Evolutionary conservation across 1,140 invertebrate genomes (phyloP).

Genomic region (Brachionus plicatilis): DNA sequence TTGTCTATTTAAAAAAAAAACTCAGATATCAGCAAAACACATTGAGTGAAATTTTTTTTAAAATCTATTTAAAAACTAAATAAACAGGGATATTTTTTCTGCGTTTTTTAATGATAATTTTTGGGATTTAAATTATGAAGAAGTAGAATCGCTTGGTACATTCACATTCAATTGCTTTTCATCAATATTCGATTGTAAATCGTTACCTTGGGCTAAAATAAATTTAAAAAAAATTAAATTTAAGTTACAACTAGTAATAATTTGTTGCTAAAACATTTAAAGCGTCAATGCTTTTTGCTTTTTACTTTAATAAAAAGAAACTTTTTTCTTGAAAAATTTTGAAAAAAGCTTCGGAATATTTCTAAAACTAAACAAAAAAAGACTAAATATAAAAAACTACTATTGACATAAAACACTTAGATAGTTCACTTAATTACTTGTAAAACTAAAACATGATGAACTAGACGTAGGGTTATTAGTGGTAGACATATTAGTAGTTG

Average conservation of each 20-base stretch:
- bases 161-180: neutral
- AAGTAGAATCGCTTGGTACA: neutral
- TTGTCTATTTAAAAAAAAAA: neutral
- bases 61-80: neutral
- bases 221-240: neutral
- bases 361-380: neutral
- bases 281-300: slow-evolving; percentile 25
- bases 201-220: neutral
- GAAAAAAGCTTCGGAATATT: neutral
- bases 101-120: neutral
- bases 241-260: neutral
- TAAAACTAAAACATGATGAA: neutral
- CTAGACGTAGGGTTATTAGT: neutral
- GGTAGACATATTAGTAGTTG: neutral
- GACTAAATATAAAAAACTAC: neutral
- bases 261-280: neutral
- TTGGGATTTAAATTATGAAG: neutral
- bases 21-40: neutral
- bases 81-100: neutral
- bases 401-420: neutral
- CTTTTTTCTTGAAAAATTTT: neutral
- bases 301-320: neutral
- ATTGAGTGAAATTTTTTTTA: neutral
- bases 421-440: neutral
- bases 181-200: neutral